A percentile compares a stretch with the other conserved stretches of the same genome.
phyloP scores from a whole-genome alignment of 2,797 vertebrate genomes.

The Silurus lanzhouensis region DNA sequence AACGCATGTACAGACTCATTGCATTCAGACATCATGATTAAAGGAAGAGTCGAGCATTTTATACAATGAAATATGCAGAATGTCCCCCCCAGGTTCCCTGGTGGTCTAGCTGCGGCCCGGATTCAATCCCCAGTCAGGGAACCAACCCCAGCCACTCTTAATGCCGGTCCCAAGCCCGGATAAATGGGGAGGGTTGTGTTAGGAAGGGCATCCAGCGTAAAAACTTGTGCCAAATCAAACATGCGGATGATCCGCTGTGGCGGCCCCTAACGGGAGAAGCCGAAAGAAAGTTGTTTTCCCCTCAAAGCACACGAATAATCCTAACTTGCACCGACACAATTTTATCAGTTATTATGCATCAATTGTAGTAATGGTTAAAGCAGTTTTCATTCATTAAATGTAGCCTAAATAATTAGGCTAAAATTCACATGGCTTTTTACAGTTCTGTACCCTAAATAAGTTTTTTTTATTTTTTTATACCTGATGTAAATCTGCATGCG shows the following conservation, averaged over 20 bases:
- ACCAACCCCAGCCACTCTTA: no score
- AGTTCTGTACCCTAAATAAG: background rate
- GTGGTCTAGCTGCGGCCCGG: no score
- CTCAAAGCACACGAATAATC: background rate
- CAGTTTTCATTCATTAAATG: background rate
- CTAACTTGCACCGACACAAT: background rate
- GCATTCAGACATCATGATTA: background rate
- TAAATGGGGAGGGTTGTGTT: no score
- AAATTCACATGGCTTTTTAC: background rate
- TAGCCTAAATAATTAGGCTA: background rate
- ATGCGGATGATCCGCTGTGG: no score
- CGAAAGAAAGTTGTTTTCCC: background rate
- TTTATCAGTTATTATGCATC: background rate
- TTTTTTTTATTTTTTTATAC: background rate
- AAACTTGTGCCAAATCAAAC: no score
- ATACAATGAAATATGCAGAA: background rate
- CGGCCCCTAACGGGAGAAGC: no score
- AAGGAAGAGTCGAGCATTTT: background rate
- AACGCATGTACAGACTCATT: background rate
- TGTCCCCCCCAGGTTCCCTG: background rate
- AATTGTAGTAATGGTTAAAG: conserved; percentile 9
- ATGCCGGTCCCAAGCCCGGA: no score
- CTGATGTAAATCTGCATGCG: background rate
- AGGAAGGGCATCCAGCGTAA: no score
- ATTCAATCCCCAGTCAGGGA: no score